Base-by-base conservation (phyloP, 2,113 vertebrate genomes). In the Rissa tridactyla region DNA sequence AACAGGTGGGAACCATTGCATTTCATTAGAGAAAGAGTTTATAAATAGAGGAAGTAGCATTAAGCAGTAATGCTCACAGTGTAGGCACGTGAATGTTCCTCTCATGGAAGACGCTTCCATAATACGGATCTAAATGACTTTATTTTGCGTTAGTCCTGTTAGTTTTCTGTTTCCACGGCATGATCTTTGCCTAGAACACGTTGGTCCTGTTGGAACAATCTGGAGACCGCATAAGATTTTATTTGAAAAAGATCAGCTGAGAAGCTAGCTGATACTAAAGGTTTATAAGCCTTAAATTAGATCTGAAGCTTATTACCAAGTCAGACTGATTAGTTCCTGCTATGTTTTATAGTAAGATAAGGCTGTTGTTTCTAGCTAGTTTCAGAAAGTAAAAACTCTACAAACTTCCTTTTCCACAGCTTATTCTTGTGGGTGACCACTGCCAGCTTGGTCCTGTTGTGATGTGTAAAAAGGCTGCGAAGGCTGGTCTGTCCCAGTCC, bases 381-480 rank as follows among this genome's bases (percentile, higher is more conserved):
- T 60, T 23, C 12, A 32, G 4, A 30, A 44, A 27, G 49, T 13
- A 15, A 15, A 16, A 44, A 3, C 40, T 36, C 15, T 19, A 1
- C 60, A 1, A 16, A 5, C 55, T 34, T 71, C 26, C 30, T 72
- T 66, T 3, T 82, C 88, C 40, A 1, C 95, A 99, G 99, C 98
- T 99, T 44, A 99, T 99, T 95, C 98, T 99, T 6, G 99, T 99
- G 60, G 99, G 99, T 4, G 99, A 99, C 97, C 99, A 99, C 97
- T 99, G 99, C 96, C 99, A 99, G 98, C 98, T 99, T 40, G 99
- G 99, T 10, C 99, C 99, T 0, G 99, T 99, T 52, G 99, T 99
- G 92, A 99, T 99, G 99, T 99, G 99, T 88, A 99, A 99, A 97
- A 99, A 99, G 84, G 99, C 99, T 0, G 99, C 99, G 4, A 99